These are phyloP conservation scores for Hymenochirus boettgeri DNA, from an alignment of 2,113 vertebrate genomes.

Conservation along the genomic window DNA sequence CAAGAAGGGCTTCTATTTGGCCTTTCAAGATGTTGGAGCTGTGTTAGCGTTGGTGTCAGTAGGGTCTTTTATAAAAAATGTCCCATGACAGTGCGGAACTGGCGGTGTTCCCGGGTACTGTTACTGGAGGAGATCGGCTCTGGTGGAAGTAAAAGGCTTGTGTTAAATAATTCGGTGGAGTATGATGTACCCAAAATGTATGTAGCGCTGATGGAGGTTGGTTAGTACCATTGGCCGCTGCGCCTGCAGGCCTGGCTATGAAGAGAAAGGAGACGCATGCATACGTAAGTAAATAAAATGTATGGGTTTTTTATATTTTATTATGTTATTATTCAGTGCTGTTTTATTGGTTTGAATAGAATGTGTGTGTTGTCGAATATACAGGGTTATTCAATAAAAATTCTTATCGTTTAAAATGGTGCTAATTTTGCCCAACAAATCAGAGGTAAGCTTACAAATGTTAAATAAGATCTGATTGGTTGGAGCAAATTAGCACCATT, in stretches of 20 bases:
- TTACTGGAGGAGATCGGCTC: conserved; percentile 73
- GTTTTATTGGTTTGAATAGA: no score
- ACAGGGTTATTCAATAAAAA: no score
- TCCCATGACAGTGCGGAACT: conserved; percentile 69
- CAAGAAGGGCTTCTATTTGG: conserved; percentile 77
- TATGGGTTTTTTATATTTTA: no score
- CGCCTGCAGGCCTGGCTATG: conserved; percentile 73
- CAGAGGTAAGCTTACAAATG: no score
- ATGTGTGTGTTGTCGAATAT: no score
- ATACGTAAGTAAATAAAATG: conserved; percentile 72
- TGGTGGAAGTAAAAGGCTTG: conserved; percentile 71
- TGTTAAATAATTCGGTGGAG: conserved; percentile 73
- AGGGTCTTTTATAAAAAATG: conserved; percentile 79
- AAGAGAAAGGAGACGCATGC: conserved; percentile 71
- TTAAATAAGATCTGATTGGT: no score
- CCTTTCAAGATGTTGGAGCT: conserved; percentile 76
- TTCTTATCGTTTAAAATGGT: no score
- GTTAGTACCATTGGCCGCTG: conserved; percentile 79
- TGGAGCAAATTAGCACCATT: no score
- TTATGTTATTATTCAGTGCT: no score
- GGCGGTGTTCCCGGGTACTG: conserved; percentile 73
- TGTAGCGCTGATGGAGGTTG: conserved; percentile 78
- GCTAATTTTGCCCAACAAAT: no score
- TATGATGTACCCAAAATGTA: conserved; percentile 78
- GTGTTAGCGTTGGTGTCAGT: conserved; percentile 74